phyloP scores from a whole-genome alignment of 2,113 vertebrate species.

The Bubo bubo region DNA sequence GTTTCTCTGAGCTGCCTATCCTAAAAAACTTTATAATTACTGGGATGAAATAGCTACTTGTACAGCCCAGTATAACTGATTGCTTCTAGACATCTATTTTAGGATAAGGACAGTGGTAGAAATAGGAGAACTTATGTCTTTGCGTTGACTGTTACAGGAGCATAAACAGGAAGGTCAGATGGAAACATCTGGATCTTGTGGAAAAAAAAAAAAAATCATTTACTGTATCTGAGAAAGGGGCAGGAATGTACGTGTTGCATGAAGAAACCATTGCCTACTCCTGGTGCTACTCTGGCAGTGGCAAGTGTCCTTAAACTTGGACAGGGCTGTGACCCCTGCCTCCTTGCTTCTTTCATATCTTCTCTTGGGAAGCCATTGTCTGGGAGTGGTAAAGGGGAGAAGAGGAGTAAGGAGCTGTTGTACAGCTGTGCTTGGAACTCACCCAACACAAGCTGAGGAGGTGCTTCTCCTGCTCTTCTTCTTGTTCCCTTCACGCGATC shows the following conservation, averaged over 20 bases:
- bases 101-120: background rate
- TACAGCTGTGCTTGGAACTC: background rate
- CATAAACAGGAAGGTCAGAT: background rate
- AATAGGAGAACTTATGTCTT: background rate
- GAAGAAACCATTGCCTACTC: background rate
- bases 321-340: too few relatives aligned
- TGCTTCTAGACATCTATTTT: background rate
- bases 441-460: background rate
- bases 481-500: background rate
- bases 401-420: background rate
- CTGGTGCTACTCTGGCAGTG: background rate
- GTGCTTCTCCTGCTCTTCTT: background rate
- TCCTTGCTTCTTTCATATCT: background rate
- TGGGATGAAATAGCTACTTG: background rate
- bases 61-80: background rate
- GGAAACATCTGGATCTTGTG: background rate
- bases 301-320: background rate
- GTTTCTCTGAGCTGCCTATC: background rate
- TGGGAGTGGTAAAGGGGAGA: background rate
- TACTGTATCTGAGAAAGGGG: background rate
- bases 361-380: background rate
- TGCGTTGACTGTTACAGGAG: background rate
- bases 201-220: background rate
- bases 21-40: background rate
- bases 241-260: background rate